Percentiles rank a stretch among this genome's conserved stretches.
Evolutionary conservation across 2,888 invertebrate genomes (phyloP).

Genomic region (Parnassius orleans): DNA sequence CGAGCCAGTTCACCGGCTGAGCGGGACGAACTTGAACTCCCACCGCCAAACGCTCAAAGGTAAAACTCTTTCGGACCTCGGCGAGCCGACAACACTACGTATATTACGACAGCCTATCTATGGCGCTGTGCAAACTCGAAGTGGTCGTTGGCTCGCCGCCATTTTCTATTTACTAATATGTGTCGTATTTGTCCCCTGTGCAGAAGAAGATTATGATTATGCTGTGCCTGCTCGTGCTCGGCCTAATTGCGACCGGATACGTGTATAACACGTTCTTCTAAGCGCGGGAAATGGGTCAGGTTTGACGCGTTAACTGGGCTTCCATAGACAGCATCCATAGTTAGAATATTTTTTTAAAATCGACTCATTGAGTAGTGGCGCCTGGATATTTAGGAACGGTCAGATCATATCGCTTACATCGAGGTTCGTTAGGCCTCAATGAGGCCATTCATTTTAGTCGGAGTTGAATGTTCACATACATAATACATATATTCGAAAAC

Average conservation of each 20-base stretch:
- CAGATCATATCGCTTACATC: constrained; percentile 29
- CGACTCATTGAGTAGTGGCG: constrained; percentile 47
- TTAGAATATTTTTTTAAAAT: constrained; percentile 46
- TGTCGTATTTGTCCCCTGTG: constrained; percentile 80
- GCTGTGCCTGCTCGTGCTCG: constrained; percentile 91
- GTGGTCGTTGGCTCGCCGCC: constrained; percentile 50
- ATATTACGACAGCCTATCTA: constrained; percentile 10
- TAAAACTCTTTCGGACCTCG: constrained; percentile 49
- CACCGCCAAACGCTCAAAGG: constrained; percentile 68
- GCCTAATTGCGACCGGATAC: constrained; percentile 83
- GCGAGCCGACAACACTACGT: constrained; percentile 38
- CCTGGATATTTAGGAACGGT: constrained; percentile 32
- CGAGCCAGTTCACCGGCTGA: constrained; percentile 83
- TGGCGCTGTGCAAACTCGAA: constrained; percentile 3
- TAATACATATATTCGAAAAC: constrained; percentile 26
- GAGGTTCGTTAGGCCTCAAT: constrained; percentile 5
- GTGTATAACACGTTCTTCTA: constrained; percentile 79
- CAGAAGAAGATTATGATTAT: constrained; percentile 97
- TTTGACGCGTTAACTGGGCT: constrained; percentile 64
- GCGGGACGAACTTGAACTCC: constrained; percentile 46
- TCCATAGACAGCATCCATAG: constrained; percentile 57
- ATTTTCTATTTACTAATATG: constrained; percentile 63
- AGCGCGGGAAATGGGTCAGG: constrained; percentile 70
- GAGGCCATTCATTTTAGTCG: constrained; percentile 13
- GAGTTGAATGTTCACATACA: neutral